A percentile compares a stretch with the other conserved stretches of the same genome.
phyloP scores from a whole-genome alignment of 2,113 vertebrate species.

The Tichodroma muraria region DNA sequence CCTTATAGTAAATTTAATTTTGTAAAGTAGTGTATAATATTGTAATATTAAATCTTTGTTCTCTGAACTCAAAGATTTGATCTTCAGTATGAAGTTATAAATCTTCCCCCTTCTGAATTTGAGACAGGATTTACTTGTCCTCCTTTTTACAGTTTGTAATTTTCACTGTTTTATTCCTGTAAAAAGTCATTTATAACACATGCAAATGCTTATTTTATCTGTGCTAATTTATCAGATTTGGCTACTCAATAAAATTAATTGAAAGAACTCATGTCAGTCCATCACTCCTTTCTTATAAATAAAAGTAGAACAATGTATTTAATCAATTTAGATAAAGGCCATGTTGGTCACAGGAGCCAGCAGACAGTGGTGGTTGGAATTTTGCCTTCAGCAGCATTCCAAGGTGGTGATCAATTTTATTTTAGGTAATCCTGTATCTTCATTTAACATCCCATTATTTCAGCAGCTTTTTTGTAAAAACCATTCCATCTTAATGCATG shows the following conservation, averaged over 20 bases:
- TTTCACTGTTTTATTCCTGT: conserved; percentile 80
- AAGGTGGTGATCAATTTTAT: not conserved
- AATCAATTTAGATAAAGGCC: not conserved
- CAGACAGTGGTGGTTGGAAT: not conserved
- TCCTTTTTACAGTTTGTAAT: conserved; percentile 81
- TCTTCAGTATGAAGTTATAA: conserved; percentile 67
- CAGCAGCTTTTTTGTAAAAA: not conserved
- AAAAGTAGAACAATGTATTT: not conserved
- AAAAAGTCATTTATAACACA: conserved; percentile 79
- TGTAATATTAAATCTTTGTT: conserved; percentile 78
- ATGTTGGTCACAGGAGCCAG: not conserved
- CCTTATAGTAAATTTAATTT: conserved; percentile 75
- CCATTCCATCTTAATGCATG: not conserved
- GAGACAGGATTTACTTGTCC: conserved; percentile 73
- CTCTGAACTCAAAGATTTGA: conserved; percentile 66
- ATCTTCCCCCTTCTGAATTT: conserved; percentile 69
- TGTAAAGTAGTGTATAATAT: conserved; percentile 85
- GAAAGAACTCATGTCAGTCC: conserved; percentile 60
- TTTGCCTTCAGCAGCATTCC: not conserved
- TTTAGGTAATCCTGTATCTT: not conserved
- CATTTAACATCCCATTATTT: not conserved
- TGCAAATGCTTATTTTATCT: conserved; percentile 77
- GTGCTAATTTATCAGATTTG: conserved; percentile 81
- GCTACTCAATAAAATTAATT: conserved; percentile 80
- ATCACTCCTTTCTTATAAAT: conserved; percentile 38